phyloP scores from a whole-genome alignment of 2,113 vertebrate species.

The Vimba vimba region DNA sequence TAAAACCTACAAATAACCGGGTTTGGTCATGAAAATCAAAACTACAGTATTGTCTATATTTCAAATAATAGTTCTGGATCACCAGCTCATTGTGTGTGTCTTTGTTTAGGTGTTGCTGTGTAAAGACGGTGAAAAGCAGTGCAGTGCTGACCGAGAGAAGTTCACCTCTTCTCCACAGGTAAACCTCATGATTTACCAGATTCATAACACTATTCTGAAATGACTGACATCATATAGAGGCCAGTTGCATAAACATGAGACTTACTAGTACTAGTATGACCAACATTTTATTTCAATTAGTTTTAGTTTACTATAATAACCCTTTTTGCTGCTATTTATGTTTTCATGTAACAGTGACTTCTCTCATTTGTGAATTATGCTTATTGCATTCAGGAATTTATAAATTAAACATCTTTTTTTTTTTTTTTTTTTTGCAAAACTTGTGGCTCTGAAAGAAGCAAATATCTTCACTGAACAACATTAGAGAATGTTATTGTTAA shows the following conservation, averaged over 20 bases:
- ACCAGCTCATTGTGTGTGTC: neutral
- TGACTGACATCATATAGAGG: neutral
- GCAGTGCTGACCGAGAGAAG: conserved; percentile 51
- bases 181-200: neutral
- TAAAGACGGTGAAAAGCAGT: conserved; percentile 63
- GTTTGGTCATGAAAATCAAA: neutral
- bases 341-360: neutral
- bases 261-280: too few species aligned
- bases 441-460: too few species aligned
- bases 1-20: neutral
- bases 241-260: too few species aligned
- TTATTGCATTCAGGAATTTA: neutral
- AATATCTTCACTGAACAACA: too few species aligned
- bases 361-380: neutral
- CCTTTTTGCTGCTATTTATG: neutral
- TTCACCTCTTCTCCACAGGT: conserved; percentile 60
- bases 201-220: neutral
- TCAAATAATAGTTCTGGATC: neutral
- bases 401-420: too few species aligned
- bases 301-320: neutral
- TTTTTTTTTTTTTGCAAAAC: too few species aligned
- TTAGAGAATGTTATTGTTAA: neutral
- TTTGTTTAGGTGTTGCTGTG: conserved; percentile 72
- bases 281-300: neutral
- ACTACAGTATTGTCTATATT: neutral